Conservation (phyloP, 1,140 invertebrate species). For the Heliconius himera region DNA sequence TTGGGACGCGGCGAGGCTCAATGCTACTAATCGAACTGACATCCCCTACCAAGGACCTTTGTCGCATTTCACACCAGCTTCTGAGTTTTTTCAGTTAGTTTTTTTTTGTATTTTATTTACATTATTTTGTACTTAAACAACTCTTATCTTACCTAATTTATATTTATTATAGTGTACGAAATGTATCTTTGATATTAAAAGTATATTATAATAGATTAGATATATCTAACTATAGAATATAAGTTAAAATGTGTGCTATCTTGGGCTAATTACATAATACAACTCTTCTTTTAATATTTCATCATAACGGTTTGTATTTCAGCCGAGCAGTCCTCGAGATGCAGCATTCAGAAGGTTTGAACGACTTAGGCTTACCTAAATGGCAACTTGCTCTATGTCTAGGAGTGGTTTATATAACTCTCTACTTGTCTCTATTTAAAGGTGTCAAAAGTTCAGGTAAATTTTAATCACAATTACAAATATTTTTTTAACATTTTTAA, state of each 20-base stretch:
- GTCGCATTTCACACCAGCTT: conserved; percentile 84
- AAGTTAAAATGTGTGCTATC: no score
- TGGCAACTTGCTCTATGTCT: conserved; percentile 88
- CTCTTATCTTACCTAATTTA: no score
- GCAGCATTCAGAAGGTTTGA: conserved; percentile 87
- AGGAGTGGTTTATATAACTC: conserved; percentile 87
- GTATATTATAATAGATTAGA: no score
- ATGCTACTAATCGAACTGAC: conserved; percentile 63
- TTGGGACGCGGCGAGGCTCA: conserved; percentile 77
- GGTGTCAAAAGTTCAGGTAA: conserved; percentile 93
- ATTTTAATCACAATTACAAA: background rate
- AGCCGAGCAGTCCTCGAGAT: conserved; percentile 92
- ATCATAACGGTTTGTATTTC: conserved; percentile 42
- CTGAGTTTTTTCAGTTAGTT: conserved; percentile 82
- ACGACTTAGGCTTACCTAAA: conserved; percentile 87
- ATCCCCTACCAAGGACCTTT: conserved; percentile 66
- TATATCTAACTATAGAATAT: no score
- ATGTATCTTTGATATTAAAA: no score
- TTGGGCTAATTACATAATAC: no score
- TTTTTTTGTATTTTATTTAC: conserved; percentile 3
- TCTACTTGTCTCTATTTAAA: conserved; percentile 92
- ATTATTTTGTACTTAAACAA: background rate
- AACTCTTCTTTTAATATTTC: no score
- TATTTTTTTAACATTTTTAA: no score
- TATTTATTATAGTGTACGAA: no score